Evolutionary conservation across 2,113 vertebrate genomes (phyloP), one percentile per base, ranked within the genome.

Genomic region (Lycaon pictus): DNA sequence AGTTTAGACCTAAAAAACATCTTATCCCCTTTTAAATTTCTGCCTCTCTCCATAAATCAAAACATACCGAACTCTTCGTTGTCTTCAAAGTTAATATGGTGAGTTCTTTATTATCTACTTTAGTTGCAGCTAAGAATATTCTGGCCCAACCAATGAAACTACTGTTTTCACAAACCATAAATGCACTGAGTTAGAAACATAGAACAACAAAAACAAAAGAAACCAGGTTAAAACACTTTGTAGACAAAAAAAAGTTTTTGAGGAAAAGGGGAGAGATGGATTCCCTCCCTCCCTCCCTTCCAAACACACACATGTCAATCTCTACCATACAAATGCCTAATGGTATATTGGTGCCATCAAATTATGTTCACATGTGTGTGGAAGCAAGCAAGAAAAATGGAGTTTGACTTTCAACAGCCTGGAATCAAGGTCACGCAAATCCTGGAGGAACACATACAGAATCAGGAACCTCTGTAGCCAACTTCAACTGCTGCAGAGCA

Each of bases 221-320:
- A 85, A 53, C 15, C 76, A 84, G 71, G 77, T 84, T 90, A 94
- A 95, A 92, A 76, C 65, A 58, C 9, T 88, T 88, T 72, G 3
- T 43, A 71, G 35, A 8, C 74, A 29, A 62, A 95, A 90, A 90
- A 87, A 88, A 60, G 11, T 69, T 81, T 12, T 58, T 85, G 86
- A 72, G 88, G 3, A 76, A 95, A 93, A 95, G 37, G 11, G 37
- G 2, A 71, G 55, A 71, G 3, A 37, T 11, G n/a, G 60, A 15
- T 51, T 29, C 48, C 72, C 58, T 62, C 2, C 20, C 29, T 32
- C 20, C 43, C 3, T 35, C 22, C 76, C 76, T 69, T 58, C 5
- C 27, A 74, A 13, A 82, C 0, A 56, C 1, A 72, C 6, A 35
- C 20, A 43, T 0, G 12, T 25, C 55, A 90, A 72, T 80, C 23